Base-by-base conservation (phyloP, 2,113 vertebrate genomes). In the Cyphomyrus plagiostoma region DNA sequence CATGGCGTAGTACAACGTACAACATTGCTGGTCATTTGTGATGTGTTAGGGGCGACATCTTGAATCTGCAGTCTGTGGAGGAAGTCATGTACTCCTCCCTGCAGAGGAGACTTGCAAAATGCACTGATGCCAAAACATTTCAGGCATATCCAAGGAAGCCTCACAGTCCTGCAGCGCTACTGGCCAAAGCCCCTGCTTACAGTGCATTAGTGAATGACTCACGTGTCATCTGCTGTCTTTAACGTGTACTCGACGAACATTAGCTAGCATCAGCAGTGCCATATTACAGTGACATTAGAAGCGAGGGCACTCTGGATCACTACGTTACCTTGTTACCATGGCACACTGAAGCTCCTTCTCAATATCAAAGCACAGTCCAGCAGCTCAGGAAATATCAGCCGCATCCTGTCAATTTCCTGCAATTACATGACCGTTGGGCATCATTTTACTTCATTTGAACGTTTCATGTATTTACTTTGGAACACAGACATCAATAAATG, bases 291-390 rank as follows among this genome's bases (percentile, higher is more conserved):
- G 26, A 74, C 30, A 39, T 15, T 15, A 48, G 56, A 42, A 70
- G 30, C 4, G 42, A 52, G 21, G 52, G 35, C 4, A 1, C 49
- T 49, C 6, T 87, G 23, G 26, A 19, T 21, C 26, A 4, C 50
- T 49, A 0, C 7, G 4, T 87, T 30, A 87, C 49, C 85, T 87
- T 26, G 48, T n/a, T 26, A 53, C 1, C 4, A 35, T 7, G 35
- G 74, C 15, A 19, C 93, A 93, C 91, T 10, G 19, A 88, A 35
- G 5, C 84, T 50, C 23, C 48, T 86, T 26, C n/a, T 86, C 84
- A 86, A 53, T 35, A 53, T 53, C 85, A 49, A 42, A 45, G 56
- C 56, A 35, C 66, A n/a, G 62, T 77, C 17, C 88, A 39, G 48
- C 48, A 66, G 26, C 58, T n/a, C 58, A 88, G 58, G 62, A 88